Evolutionary conservation across 2,888 invertebrate species (phyloP), one percentile per base, ranked within the genome.

Genomic region (Drosophila nr. perissopoda): DNA sequence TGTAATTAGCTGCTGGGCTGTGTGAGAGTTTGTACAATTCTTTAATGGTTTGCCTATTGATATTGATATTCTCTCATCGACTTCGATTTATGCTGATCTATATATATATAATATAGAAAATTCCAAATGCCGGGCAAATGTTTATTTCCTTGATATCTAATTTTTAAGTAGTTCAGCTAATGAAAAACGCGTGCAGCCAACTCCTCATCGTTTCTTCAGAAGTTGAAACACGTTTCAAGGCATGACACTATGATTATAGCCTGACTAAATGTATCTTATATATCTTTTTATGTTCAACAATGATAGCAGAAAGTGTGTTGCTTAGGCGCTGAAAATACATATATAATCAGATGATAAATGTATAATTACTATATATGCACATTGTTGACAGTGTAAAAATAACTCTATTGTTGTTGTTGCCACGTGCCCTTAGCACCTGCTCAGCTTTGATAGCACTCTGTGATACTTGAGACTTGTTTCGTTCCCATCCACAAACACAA

Each of bases 401-500:
- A 25, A 1, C 16, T 16, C 8, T 8, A n/a, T 45, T 29, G 27
- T 29, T 45, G 21, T 25, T 29, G 25, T 1, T 45, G 49, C 45
- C 45, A 45, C 45, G 45, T 45, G 45, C 45, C 25, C 45, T 45
- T 16, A 45, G 8, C 25, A 45, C 25, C 45, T 25, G 45, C 25
- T 16, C 45, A 7, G 45, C 45, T 45, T 8, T 16, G 18, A 16
- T 49, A 49, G 49, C 49, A 16, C 6, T 29, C 18, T 18, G 27
- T 25, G 16, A 11, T 11, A 48, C 34, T 38, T 8, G 27, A 11
- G 18, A 34, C 27, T 53, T 57, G 64, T 63, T 68, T 56, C 63
- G 51, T 66, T 76, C 67, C 64, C 76, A 58, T 40, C 36, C 69
- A 58, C 56, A 78, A 82, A 80, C 73, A 58, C 56, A 78, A 82